These are phyloP conservation scores for Allenopithecus nigroviridis DNA, from an alignment of 2,797 vertebrate species.

Conservation along the genomic window DNA sequence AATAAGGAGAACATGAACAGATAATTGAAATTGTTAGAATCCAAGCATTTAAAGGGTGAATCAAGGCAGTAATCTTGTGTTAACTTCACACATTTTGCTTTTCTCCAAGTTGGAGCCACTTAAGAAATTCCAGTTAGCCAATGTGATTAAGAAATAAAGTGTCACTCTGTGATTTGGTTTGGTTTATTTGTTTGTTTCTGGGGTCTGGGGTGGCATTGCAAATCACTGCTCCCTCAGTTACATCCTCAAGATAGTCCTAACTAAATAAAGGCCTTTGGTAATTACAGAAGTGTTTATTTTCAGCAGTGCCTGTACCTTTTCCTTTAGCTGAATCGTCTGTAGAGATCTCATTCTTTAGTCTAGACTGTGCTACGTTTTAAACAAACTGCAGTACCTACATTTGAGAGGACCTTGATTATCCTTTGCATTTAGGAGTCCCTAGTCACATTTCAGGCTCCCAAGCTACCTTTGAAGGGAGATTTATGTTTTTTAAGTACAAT, in stretches of 20 bases:
- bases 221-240: constrained; percentile 33
- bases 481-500: constrained; percentile 88
- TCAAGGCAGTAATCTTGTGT: neutral
- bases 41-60: constrained; percentile 17
- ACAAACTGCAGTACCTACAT: constrained; percentile 82
- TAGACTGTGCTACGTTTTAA: constrained; percentile 82
- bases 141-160: constrained; percentile 31
- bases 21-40: constrained; percentile 15
- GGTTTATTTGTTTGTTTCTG: constrained; percentile 53
- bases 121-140: constrained; percentile 66
- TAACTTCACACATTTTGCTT: neutral
- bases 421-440: constrained; percentile 82
- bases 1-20: constrained; percentile 10
- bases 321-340: constrained; percentile 82
- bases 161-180: neutral
- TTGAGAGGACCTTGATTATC: constrained; percentile 79
- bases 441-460: constrained; percentile 83
- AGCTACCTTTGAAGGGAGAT: constrained; percentile 88
- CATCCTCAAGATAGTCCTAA: constrained; percentile 28
- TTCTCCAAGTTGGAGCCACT: neutral
- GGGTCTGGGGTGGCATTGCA: neutral
- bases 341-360: constrained; percentile 84
- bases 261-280: constrained; percentile 75
- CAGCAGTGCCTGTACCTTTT: constrained; percentile 82
- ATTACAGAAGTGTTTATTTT: constrained; percentile 84